Evolutionary conservation across 2,888 invertebrate genomes (phyloP).

Genomic region (Drosophila pseudotakahashii): DNA sequence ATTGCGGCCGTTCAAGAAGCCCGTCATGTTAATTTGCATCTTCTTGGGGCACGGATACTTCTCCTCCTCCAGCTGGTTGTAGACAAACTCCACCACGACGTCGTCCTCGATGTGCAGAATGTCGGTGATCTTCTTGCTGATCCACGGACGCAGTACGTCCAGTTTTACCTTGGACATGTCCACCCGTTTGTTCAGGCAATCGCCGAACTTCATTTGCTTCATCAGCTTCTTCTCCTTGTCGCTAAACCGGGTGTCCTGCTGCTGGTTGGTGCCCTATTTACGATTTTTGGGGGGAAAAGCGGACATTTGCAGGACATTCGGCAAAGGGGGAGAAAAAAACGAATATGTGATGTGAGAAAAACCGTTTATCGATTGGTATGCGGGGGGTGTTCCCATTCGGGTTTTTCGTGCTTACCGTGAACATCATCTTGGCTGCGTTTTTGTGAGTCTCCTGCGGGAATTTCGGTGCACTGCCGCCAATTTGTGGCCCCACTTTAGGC

Average conservation of each 20-base stretch:
- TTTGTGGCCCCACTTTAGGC: conserved; percentile 16
- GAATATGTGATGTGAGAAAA: conserved; percentile 8
- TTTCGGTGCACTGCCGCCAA: conserved; percentile 48
- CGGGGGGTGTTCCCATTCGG: conserved; percentile 3
- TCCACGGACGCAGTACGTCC: conserved; percentile 99
- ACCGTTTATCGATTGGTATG: conserved; percentile 66
- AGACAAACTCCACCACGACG: conserved; percentile 99
- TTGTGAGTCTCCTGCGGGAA: conserved; percentile 10
- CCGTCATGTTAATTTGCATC: conserved; percentile 99
- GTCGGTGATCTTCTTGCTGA: conserved; percentile 97
- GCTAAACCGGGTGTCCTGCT: conserved; percentile 99
- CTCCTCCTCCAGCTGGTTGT: conserved; percentile 97
- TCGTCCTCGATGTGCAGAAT: conserved; percentile 99
- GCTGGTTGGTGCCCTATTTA: conserved; percentile 95
- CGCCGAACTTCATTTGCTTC: conserved; percentile 99
- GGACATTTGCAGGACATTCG: not conserved
- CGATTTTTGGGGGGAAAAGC: not conserved
- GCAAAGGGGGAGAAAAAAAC: not conserved
- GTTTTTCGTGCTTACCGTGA: conserved; percentile 71
- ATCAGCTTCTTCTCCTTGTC: conserved; percentile 99
- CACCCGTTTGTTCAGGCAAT: conserved; percentile 96
- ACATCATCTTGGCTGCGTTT: conserved; percentile 77
- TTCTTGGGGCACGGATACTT: conserved; percentile 98
- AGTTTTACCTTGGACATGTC: conserved; percentile 99
- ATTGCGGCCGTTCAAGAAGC: conserved; percentile 98